A percentile compares a stretch with the other conserved stretches of the same genome.
Evolutionary conservation across 2,888 invertebrate species (phyloP).

Genomic region (Dynastes tityus): DNA sequence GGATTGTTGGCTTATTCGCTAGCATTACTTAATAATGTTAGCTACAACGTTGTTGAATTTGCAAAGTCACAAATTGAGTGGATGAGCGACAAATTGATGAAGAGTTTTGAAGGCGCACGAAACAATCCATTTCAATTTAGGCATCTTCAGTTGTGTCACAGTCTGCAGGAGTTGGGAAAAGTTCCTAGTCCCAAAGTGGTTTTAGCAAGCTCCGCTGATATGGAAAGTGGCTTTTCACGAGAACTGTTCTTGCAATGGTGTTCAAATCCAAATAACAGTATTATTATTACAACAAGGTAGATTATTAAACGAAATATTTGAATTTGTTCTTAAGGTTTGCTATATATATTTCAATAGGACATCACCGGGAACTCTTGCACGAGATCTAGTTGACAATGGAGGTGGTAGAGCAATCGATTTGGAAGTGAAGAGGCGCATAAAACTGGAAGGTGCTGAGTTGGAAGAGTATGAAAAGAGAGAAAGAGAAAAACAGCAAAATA

Average conservation of each 20-base stretch:
- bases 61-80: constrained; percentile 99
- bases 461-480: constrained; percentile 83
- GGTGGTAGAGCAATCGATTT: constrained; percentile 82
- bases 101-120: constrained; percentile 90
- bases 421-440: constrained; percentile 79
- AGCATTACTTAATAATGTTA: constrained; percentile 95
- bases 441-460: constrained; percentile 84
- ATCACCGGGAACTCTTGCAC: constrained; percentile 85
- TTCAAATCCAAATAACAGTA: constrained; percentile 91
- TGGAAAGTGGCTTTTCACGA: constrained; percentile 95
- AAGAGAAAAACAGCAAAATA: constrained; percentile 70
- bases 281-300: constrained; percentile 91
- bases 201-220: constrained; percentile 93
- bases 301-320: constrained; percentile 2
- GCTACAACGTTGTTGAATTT: constrained; percentile 98
- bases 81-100: constrained; percentile 99
- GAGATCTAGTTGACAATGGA: constrained; percentile 85
- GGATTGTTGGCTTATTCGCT: constrained; percentile 95
- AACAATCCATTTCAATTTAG: constrained; percentile 97
- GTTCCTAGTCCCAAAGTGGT: constrained; percentile 96
- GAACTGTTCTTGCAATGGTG: constrained; percentile 97
- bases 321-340: neutral
- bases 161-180: constrained; percentile 86
- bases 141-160: constrained; percentile 95
- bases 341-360: constrained; percentile 72